A percentile compares a stretch with the other conserved stretches of the same genome.
Evolutionary conservation across 2,797 vertebrate species (phyloP).

Genomic region (Capromys pilorides): DNA sequence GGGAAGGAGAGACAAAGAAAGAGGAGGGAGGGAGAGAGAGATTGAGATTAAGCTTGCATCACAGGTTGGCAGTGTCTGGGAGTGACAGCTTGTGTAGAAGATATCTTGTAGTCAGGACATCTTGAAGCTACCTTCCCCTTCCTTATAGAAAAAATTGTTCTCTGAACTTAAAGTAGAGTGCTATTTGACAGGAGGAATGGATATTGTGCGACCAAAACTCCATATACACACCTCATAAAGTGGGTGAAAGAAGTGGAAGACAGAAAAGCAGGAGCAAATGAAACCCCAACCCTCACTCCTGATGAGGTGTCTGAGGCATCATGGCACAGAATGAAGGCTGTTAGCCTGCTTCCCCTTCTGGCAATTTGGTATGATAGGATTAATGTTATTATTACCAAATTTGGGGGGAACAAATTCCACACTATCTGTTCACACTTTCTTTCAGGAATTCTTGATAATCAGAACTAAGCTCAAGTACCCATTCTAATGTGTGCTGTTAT

Average conservation of each 20-base stretch:
- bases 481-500: slow-evolving; percentile 9
- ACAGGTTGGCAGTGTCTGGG: background rate
- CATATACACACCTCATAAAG: background rate
- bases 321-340: background rate
- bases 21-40: background rate
- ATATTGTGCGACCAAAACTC: background rate
- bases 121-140: background rate
- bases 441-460: background rate
- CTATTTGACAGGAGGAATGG: background rate
- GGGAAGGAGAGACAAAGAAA: background rate
- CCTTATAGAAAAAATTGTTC: background rate
- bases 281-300: background rate
- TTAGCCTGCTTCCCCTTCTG: background rate
- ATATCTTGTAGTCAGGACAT: background rate
- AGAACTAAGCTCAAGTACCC: background rate
- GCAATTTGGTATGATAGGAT: background rate
- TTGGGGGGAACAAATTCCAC: slow-evolving; percentile 26
- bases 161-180: background rate
- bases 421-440: background rate
- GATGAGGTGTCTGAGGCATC: background rate
- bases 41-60: background rate
- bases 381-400: background rate
- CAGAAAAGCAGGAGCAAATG: background rate
- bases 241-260: background rate
- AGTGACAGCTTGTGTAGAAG: background rate